Percentiles rank a stretch among this genome's conserved stretches.
These are phyloP conservation scores for Copidosoma aretas DNA, from an alignment of 2,888 invertebrate genomes.

Conservation along the genomic window DNA sequence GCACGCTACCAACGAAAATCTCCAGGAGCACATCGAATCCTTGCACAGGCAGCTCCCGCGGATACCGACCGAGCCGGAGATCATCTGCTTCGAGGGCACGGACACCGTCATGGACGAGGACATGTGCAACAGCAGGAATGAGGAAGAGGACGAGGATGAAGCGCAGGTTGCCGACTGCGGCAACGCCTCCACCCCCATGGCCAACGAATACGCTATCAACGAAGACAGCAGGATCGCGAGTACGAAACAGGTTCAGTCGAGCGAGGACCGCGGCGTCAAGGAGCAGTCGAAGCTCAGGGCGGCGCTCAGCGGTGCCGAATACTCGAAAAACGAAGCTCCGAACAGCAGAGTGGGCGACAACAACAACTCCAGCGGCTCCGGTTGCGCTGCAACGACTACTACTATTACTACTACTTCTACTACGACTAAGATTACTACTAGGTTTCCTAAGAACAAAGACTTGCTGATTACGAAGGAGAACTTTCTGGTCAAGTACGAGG, in stretches of 20 bases:
- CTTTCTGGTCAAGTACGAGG: conserved; percentile 53
- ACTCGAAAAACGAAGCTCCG: conserved; percentile 42
- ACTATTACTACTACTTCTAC: too few relatives aligned
- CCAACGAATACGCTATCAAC: conserved; percentile 40
- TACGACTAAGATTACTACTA: too few relatives aligned
- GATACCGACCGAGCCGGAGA: conserved; percentile 58
- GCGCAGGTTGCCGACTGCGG: conserved; percentile 34
- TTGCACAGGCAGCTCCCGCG: conserved; percentile 57
- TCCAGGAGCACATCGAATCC: conserved; percentile 59
- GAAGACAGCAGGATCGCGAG: conserved; percentile 43
- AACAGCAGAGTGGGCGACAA: conserved; percentile 41
- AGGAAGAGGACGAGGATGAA: conserved; percentile 24
- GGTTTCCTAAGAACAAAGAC: conserved; percentile 53
- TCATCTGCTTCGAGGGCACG: conserved; percentile 58
- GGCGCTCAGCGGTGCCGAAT: conserved; percentile 42
- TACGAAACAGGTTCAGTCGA: conserved; percentile 31
- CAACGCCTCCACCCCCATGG: too few relatives aligned
- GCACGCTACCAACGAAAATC: conserved; percentile 54
- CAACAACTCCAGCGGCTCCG: too few relatives aligned
- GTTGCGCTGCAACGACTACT: too few relatives aligned
- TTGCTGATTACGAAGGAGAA: conserved; percentile 54
- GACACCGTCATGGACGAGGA: conserved; percentile 55
- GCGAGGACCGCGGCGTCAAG: conserved; percentile 39
- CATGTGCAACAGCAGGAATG: conserved; percentile 43
- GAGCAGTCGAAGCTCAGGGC: conserved; percentile 43